Evolutionary conservation across 2,888 invertebrate genomes (phyloP).

Genomic region (Helleia helle): DNA sequence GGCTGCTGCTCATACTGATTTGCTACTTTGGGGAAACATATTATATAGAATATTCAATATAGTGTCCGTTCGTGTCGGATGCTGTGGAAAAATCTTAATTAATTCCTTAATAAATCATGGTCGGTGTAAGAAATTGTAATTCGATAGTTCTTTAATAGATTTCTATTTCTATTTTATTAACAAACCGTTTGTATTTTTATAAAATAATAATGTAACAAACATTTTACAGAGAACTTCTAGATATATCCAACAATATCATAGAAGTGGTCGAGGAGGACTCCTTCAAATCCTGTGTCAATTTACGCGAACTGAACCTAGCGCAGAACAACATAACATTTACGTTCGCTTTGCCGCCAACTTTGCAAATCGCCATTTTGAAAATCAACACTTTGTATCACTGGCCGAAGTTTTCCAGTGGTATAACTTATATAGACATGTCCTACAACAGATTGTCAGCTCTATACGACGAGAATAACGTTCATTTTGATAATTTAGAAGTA

Average conservation of each 20-base stretch:
- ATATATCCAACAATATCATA: conserved; percentile 60
- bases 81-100: no score
- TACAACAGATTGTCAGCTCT: conserved; percentile 50
- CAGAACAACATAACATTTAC: conserved; percentile 61
- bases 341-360: conserved; percentile 46
- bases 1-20: no score
- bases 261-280: conserved; percentile 56
- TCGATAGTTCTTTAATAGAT: no score
- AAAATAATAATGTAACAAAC: no score
- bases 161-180: no score
- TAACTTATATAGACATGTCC: conserved; percentile 57
- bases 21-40: no score
- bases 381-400: conserved; percentile 57
- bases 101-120: no score
- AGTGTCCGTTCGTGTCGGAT: no score
- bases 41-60: no score
- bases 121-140: no score
- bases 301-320: conserved; percentile 58
- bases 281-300: conserved; percentile 42
- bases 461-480: conserved; percentile 49
- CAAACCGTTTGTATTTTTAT: no score
- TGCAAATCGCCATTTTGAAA: conserved; percentile 53
- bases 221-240: conserved; percentile 51
- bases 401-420: conserved; percentile 54
- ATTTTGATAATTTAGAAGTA: conserved; percentile 61